phyloP scores from a whole-genome alignment of 2,888 invertebrate species.

The Mamestra brassicae region DNA sequence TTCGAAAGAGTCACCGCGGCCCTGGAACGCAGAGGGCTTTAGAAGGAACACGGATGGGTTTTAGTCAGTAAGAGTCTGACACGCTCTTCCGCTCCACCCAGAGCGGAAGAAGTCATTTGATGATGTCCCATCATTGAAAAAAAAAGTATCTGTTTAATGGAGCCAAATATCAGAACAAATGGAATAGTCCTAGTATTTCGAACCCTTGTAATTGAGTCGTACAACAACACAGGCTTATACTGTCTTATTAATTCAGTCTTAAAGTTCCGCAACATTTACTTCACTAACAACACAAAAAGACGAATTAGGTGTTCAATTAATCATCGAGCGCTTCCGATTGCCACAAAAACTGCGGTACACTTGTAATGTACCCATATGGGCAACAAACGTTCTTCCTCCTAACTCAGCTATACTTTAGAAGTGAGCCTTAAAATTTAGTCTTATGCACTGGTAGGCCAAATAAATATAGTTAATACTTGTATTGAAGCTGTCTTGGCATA shows the following conservation, averaged over 20 bases:
- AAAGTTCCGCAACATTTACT: conserved; percentile 42
- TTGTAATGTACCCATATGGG: too few species aligned
- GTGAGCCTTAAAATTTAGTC: conserved; percentile 11
- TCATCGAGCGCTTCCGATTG: conserved; percentile 35
- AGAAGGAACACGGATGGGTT: too few species aligned
- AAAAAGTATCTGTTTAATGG: too few species aligned
- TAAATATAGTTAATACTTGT: conserved; percentile 29
- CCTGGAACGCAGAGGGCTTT: too few species aligned
- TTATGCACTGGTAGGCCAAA: conserved; percentile 13
- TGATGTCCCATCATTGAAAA: too few species aligned
- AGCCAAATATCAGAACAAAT: too few species aligned
- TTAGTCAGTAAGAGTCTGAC: too few species aligned
- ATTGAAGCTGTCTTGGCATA: conserved; percentile 52
- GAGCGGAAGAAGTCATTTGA: too few species aligned
- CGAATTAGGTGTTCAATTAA: conserved; percentile 32
- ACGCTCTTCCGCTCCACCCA: too few species aligned
- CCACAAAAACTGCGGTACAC: conserved; percentile 7
- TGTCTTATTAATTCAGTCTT: conserved; percentile 23
- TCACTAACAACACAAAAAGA: conserved; percentile 18
- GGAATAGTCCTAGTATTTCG: background rate
- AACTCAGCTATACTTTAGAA: background rate
- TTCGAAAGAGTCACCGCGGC: too few species aligned
- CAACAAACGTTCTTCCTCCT: background rate
- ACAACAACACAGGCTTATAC: background rate
- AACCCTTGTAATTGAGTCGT: background rate